A percentile compares a stretch with the other conserved stretches of the same genome.
These are phyloP conservation scores for Chrosomus eos DNA, from an alignment of 2,797 vertebrate genomes.

Conservation along the genomic window DNA sequence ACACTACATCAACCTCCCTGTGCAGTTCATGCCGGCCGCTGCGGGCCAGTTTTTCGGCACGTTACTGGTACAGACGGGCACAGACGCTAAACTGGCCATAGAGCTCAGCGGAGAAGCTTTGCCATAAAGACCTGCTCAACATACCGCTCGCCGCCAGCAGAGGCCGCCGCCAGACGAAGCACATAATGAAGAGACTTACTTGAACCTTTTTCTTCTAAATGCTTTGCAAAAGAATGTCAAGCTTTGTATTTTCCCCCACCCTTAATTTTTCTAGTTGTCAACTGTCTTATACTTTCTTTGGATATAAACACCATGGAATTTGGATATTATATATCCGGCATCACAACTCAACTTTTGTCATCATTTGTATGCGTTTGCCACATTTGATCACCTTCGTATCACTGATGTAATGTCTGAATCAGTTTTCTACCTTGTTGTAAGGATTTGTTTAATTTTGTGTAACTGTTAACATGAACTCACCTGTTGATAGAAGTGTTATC, in stretches of 20 bases:
- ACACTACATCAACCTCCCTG: conserved; percentile 94
- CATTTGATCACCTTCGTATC: neutral
- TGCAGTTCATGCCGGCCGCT: conserved; percentile 88
- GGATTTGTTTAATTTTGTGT: neutral
- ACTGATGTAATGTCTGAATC: neutral
- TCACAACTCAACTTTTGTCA: neutral
- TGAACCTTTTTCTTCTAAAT: neutral
- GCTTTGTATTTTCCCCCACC: neutral
- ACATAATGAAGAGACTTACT: conserved; percentile 1
- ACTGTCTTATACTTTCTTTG: neutral
- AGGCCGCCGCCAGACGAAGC: neutral
- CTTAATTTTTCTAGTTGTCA: neutral
- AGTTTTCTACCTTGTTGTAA: neutral
- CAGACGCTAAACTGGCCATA: conserved; percentile 80
- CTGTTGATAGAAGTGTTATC: conserved; percentile 8
- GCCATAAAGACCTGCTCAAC: conserved; percentile 63
- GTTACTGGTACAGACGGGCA: conserved; percentile 83
- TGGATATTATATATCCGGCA: conserved; percentile 43
- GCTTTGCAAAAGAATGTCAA: conserved; percentile 15
- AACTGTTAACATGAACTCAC: neutral
- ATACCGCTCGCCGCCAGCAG: conserved; percentile 3
- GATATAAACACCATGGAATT: conserved; percentile 4
- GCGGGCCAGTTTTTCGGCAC: conserved; percentile 81
- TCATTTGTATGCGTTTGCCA: neutral
- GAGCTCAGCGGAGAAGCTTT: conserved; percentile 87